A percentile compares a stretch with the other conserved stretches of the same genome.
Evolutionary conservation across 1,140 invertebrate species (phyloP).

Genomic region (Drosophila fuyamai): DNA sequence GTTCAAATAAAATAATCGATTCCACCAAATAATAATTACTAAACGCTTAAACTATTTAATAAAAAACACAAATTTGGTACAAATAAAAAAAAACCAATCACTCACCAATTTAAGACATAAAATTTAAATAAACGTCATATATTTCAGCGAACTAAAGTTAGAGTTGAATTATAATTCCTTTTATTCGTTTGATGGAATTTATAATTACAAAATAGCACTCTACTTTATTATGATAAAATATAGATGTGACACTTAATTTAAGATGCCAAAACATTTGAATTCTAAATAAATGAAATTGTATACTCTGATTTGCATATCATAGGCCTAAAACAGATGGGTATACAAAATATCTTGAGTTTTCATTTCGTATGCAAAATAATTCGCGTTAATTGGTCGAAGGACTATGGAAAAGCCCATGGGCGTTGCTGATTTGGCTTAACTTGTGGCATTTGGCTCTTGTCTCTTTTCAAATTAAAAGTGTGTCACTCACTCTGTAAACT

Average conservation of each 20-base stretch:
- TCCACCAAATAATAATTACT: no score
- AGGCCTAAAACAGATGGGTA: constrained; percentile 6
- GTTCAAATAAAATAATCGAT: no score
- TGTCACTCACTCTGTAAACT: constrained; percentile 49
- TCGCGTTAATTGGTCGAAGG: constrained; percentile 53
- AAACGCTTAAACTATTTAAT: no score
- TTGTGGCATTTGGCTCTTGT: constrained; percentile 11
- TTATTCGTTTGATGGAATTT: no score
- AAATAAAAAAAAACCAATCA: no score
- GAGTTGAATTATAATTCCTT: no score
- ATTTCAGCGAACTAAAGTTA: no score
- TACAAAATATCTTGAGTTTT: constrained; percentile 1
- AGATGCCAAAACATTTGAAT: not conserved
- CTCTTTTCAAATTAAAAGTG: constrained; percentile 44
- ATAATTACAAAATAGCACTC: no score
- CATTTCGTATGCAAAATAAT: constrained; percentile 54
- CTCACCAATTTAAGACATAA: no score
- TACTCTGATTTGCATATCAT: not conserved
- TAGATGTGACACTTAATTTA: no score
- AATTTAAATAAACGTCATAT: no score
- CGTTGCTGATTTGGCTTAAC: constrained; percentile 21
- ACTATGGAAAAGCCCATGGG: constrained; percentile 45
- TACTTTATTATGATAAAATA: not conserved
- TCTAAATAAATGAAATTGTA: not conserved
- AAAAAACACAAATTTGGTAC: no score